These are phyloP conservation scores for Spisula solida DNA, from an alignment of 2,888 invertebrate species.

Conservation along the genomic window DNA sequence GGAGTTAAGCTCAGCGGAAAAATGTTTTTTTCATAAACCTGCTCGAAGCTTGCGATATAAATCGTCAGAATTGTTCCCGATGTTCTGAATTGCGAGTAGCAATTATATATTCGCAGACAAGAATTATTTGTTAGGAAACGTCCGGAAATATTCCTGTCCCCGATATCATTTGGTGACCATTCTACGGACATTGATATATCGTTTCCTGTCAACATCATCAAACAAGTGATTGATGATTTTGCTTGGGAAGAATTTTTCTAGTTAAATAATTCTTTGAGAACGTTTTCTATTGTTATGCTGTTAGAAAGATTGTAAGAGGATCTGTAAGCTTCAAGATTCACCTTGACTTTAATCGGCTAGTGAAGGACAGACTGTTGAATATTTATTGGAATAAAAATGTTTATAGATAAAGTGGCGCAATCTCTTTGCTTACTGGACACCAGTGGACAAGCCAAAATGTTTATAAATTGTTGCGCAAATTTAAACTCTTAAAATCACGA, in stretches of 20 bases:
- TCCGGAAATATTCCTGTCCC: background rate
- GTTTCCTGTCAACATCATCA: background rate
- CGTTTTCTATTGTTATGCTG: background rate
- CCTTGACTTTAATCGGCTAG: background rate
- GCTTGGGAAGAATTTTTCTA: background rate
- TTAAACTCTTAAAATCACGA: too few relatives aligned
- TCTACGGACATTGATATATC: slow-evolving; percentile 8
- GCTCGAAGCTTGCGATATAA: background rate
- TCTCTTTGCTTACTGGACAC: too few relatives aligned
- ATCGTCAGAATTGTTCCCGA: background rate
- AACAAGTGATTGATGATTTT: slow-evolving; percentile 3
- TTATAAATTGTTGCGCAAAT: too few relatives aligned
- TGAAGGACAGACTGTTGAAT: too few relatives aligned
- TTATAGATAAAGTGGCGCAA: too few relatives aligned
- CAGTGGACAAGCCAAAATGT: too few relatives aligned
- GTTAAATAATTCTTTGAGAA: background rate
- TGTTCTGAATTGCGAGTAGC: background rate
- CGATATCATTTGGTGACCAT: slow-evolving; percentile 8
- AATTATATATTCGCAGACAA: background rate
- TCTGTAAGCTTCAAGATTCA: background rate
- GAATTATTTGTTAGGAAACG: background rate
- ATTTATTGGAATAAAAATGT: too few relatives aligned
- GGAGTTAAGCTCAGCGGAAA: background rate
- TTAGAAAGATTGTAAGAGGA: background rate
- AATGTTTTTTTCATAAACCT: background rate